Base-by-base conservation (phyloP, 2,888 invertebrate genomes). In the Cyclophora albipunctata region DNA sequence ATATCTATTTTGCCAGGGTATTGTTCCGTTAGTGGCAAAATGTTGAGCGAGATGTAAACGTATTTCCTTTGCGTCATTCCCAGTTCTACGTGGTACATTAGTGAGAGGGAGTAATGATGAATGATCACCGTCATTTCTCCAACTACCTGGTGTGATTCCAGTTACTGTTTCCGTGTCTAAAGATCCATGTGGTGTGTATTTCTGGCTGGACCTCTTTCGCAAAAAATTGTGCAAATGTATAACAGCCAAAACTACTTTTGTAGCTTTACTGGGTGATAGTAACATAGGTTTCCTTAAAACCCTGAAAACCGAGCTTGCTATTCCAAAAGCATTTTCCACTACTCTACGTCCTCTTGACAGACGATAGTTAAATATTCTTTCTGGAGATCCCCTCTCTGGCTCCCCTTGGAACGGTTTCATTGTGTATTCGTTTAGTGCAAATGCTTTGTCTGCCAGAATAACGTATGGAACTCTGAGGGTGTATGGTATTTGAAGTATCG, bases 361-460 rank as follows among this genome's bases (percentile, higher is more conserved):
- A 6, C 46, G 46, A 33, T 46, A 46, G 35, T 46, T 46, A 46
- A 20, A 46, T 40, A 35, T 34, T 33, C 46, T 34, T 46, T 46
- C 37, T 37, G 5, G 37, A 37, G 37, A 37, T 5, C 55, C 59
- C 34, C 52, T 55, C 47, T 61, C 52, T 53, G 49, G 57, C 33
- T 45, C 45, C 3, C 59, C 57, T 44, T 58, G 45, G 45, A 49
- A 62, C 34, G 61, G 60, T 59, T 57, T 63, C 57, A 61, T 55
- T 35, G 55, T 59, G 47, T 62, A 57, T 55, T 60, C 51, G 34
- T 56, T 60, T 42, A 63, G 51, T n/a, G n/a, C 53, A 56, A 60
- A 63, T 7, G 61, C 57, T 53, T 57, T 57, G 46, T 63, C 60
- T 34, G 50, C 53, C 46, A 59, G 40, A 49, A 73, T 63, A 50